phyloP scores from a whole-genome alignment of 2,888 invertebrate species.

The Caenorhabditis drosophilae region DNA sequence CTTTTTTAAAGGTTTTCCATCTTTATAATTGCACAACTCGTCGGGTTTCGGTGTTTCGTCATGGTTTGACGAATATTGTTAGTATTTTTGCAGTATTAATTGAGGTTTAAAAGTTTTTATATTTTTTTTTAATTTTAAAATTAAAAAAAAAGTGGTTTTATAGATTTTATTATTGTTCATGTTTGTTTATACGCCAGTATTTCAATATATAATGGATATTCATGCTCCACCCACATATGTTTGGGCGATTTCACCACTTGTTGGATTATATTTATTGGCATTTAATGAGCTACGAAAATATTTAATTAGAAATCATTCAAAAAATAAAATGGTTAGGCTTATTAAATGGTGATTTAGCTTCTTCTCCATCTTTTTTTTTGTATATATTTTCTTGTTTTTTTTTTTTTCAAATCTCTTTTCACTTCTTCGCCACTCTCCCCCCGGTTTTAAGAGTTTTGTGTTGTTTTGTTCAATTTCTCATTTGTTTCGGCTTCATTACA shows the following conservation, averaged over 20 bases:
- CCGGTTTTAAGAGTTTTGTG: too few species aligned
- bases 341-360: conserved; percentile 63
- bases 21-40: conserved; percentile 68
- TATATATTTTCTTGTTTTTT: too few species aligned
- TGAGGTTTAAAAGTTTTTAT: conserved; percentile 46
- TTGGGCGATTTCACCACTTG: conserved; percentile 52
- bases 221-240: conserved; percentile 64
- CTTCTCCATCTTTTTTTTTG: too few species aligned
- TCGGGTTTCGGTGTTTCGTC: conserved; percentile 66
- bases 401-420: too few species aligned
- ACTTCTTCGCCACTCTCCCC: too few species aligned
- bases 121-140: neutral
- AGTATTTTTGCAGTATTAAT: conserved; percentile 65
- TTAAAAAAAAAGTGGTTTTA: conserved; percentile 2
- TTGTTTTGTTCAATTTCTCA: too few species aligned
- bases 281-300: conserved; percentile 66
- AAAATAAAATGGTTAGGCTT: conserved; percentile 42
- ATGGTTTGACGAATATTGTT: conserved; percentile 66
- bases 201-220: conserved; percentile 67
- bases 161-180: conserved; percentile 64
- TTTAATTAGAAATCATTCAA: conserved; percentile 51
- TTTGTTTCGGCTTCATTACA: too few species aligned
- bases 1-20: conserved; percentile 61
- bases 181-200: conserved; percentile 66
- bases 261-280: conserved; percentile 60